Base-by-base conservation (phyloP, 2,797 vertebrate species). In the Eulemur rubriventer region DNA sequence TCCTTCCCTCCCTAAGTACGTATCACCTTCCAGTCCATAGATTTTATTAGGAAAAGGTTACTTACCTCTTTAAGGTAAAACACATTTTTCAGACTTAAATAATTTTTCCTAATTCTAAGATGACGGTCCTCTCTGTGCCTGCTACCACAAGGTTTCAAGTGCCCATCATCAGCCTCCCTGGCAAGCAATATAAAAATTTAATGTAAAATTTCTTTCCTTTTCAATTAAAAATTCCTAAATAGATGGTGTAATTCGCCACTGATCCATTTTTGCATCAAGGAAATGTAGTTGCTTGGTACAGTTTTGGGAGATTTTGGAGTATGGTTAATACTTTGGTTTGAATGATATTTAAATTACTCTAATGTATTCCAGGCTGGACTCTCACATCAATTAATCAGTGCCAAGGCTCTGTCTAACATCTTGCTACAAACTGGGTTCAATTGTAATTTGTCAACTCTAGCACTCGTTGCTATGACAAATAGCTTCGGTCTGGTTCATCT, bases 401-500 rank as follows among this genome's bases (percentile, higher is more conserved):
- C 28, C 96, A 96, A 83, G 7, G 30, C 46, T 88, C 96, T 96
- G 94, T 98, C 96, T 96, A 59, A 94, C 70, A 91, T 81, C 95
- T 76, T 90, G 69, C 73, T 95, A 82, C n/a, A 90, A 76, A 88
- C 80, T 92, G 86, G 94, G 78, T 96, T 96, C 96, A 96, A 28
- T 1, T 89, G 63, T 50, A 59, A 97, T 96, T 97, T 97, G 75
- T 81, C 96, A 90, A 96, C 89, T 52, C 20, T 1, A 95, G 70
- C 65, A 97, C 91, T 92, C 86, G 28, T 83, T 96, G 80, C 79
- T 96, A 95, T 87, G 97, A 96, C 35, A 46, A 90, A 95, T 67
- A 97, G 97, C 97, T 96, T 95, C 2, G 0, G 94, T 94, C 83
- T 97, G 91, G 92, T 52, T 92, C 85, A 92, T 96, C 97, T 97